Evolutionary conservation across 2,888 invertebrate genomes (phyloP).

Genomic region (Opisthograptis luteolata): DNA sequence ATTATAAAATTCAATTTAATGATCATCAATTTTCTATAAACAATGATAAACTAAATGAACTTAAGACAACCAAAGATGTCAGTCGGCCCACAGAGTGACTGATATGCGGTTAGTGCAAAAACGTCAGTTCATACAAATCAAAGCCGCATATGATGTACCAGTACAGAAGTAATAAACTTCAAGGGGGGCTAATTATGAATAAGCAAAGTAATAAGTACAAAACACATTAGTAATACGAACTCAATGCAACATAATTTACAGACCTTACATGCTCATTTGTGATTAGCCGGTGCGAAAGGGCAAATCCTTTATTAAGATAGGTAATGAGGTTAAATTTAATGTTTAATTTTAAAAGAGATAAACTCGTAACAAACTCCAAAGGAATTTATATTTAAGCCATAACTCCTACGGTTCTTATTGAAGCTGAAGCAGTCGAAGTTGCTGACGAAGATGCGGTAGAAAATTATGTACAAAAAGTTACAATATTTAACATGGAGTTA

Average conservation of each 20-base stretch:
- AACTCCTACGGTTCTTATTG: constrained; percentile 63
- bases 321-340: constrained; percentile 82
- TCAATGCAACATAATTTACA: constrained; percentile 83
- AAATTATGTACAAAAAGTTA: constrained; percentile 78
- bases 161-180: constrained; percentile 82
- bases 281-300: constrained; percentile 84
- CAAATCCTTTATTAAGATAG: constrained; percentile 85
- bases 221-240: constrained; percentile 74
- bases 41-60: constrained; percentile 42
- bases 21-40: constrained; percentile 43
- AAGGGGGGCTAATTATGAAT: constrained; percentile 83
- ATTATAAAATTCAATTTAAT: constrained; percentile 29
- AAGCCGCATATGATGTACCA: constrained; percentile 62
- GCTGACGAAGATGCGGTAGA: constrained; percentile 82
- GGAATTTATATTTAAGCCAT: constrained; percentile 64
- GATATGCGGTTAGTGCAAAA: constrained; percentile 53
- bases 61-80: constrained; percentile 42
- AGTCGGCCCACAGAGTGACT: constrained; percentile 43
- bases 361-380: constrained; percentile 49
- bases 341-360: constrained; percentile 53
- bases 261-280: constrained; percentile 84
- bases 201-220: constrained; percentile 76
- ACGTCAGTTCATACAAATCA: constrained; percentile 57
- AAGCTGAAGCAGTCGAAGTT: constrained; percentile 51
- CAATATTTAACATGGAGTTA: constrained; percentile 65